phyloP scores from a whole-genome alignment of 1,140 invertebrate species.

The Lepidurus packardi region DNA sequence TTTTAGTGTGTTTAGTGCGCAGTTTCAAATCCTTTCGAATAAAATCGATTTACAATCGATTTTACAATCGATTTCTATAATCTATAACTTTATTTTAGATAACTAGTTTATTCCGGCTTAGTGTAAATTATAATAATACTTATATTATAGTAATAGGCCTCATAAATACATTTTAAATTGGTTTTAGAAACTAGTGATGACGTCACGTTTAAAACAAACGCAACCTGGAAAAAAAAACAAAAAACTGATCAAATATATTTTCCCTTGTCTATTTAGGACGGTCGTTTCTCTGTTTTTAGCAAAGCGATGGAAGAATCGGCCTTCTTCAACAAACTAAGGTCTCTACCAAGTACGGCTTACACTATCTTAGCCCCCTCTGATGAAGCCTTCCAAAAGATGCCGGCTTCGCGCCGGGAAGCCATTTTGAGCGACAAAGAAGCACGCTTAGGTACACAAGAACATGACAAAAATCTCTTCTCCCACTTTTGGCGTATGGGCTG shows the following conservation, averaged over 20 bases:
- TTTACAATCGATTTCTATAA: no score
- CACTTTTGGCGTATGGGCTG: not conserved
- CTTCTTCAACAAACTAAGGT: slow-evolving; percentile 41
- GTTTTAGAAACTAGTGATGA: not conserved
- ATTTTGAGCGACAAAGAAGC: slow-evolving; percentile 44
- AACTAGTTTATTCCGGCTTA: no score
- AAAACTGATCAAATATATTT: slow-evolving; percentile 2
- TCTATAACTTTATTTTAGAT: no score
- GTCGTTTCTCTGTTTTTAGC: slow-evolving; percentile 52
- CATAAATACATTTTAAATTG: no score
- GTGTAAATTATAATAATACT: no score
- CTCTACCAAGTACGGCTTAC: slow-evolving; percentile 43
- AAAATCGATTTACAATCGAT: no score
- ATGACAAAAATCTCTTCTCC: not conserved
- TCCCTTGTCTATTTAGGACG: slow-evolving; percentile 44
- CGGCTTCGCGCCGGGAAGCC: slow-evolving; percentile 43
- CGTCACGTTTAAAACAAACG: not conserved
- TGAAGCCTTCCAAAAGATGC: slow-evolving; percentile 54
- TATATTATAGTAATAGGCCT: no score
- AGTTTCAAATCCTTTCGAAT: no score
- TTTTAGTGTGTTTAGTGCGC: no score
- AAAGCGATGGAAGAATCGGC: slow-evolving; percentile 51
- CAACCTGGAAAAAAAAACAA: not conserved
- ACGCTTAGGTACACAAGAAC: slow-evolving; percentile 40
- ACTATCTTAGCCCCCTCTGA: slow-evolving; percentile 60